These are phyloP conservation scores for Gonioctena quinquepunctata DNA, from an alignment of 1,140 invertebrate species.

Conservation along the genomic window DNA sequence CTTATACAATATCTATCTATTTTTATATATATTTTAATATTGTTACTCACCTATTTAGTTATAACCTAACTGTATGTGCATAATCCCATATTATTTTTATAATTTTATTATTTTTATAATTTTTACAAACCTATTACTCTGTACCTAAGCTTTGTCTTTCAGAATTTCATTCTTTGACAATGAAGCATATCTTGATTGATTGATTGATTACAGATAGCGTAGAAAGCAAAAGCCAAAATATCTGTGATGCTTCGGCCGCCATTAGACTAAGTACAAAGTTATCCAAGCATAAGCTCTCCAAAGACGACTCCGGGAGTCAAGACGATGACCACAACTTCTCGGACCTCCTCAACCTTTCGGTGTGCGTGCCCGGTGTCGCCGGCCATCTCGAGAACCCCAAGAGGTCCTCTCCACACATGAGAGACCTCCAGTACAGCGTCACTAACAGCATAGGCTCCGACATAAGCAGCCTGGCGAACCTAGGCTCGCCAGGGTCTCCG, in stretches of 20 bases:
- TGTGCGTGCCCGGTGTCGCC: conserved; percentile 45
- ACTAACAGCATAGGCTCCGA: conserved; percentile 66
- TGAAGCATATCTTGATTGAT: no score
- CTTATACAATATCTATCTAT: no score
- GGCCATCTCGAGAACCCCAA: conserved; percentile 31
- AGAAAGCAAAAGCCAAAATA: conserved; percentile 35
- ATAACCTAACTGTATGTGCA: no score
- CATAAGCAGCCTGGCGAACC: conserved; percentile 67
- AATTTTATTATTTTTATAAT: no score
- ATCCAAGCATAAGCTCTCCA: conserved; percentile 18
- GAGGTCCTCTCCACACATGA: conserved; percentile 30
- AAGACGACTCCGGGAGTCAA: conserved; percentile 33
- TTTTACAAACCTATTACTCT: no score
- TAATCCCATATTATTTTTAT: no score
- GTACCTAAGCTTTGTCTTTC: no score
- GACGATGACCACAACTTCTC: conserved; percentile 51
- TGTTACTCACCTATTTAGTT: no score
- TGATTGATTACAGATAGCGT: conserved; percentile 12
- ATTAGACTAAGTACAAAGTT: conserved; percentile 1
- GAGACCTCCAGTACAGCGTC: conserved; percentile 45
- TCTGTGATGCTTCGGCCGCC: conserved; percentile 37
- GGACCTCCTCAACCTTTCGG: conserved; percentile 48
- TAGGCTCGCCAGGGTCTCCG: conserved; percentile 69
- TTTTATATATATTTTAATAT: no score
- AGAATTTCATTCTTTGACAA: no score